Evolutionary conservation across 2,888 invertebrate species (phyloP).

Genomic region (Criorhina ranunculi): DNA sequence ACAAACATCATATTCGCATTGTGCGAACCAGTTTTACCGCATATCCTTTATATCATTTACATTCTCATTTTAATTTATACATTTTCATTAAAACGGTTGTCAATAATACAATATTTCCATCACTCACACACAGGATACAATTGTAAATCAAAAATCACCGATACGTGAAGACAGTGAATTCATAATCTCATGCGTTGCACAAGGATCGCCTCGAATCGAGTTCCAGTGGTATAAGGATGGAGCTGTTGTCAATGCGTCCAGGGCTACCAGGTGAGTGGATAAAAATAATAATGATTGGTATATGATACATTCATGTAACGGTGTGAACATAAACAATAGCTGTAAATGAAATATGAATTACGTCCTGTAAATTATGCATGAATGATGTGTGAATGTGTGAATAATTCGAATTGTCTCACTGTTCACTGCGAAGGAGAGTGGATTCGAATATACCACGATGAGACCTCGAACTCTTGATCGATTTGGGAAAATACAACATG

Average conservation of each 20-base stretch:
- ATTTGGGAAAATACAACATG: too few relatives aligned
- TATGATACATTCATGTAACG: neutral
- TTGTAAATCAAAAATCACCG: constrained; percentile 85
- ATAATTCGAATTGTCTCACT: constrained; percentile 3
- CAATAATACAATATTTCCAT: constrained; percentile 33
- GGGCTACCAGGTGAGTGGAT: constrained; percentile 88
- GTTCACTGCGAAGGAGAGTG: neutral
- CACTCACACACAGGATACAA: constrained; percentile 84
- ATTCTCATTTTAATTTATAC: constrained; percentile 21
- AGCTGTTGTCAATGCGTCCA: constrained; percentile 89
- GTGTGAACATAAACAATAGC: constrained; percentile 10
- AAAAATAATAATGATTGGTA: constrained; percentile 3
- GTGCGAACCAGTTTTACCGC: neutral
- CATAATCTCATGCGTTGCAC: constrained; percentile 90
- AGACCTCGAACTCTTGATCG: too few relatives aligned
- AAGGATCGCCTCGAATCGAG: constrained; percentile 90
- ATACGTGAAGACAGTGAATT: constrained; percentile 91
- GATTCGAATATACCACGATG: too few relatives aligned
- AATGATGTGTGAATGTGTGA: constrained; percentile 14
- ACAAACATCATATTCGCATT: neutral
- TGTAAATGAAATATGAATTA: constrained; percentile 40
- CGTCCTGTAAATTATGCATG: constrained; percentile 27
- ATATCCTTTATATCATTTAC: neutral
- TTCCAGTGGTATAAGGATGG: constrained; percentile 94
- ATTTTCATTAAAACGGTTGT: constrained; percentile 48